Conservation (phyloP, 2,888 invertebrate species). For the Agonopterix arenella region DNA sequence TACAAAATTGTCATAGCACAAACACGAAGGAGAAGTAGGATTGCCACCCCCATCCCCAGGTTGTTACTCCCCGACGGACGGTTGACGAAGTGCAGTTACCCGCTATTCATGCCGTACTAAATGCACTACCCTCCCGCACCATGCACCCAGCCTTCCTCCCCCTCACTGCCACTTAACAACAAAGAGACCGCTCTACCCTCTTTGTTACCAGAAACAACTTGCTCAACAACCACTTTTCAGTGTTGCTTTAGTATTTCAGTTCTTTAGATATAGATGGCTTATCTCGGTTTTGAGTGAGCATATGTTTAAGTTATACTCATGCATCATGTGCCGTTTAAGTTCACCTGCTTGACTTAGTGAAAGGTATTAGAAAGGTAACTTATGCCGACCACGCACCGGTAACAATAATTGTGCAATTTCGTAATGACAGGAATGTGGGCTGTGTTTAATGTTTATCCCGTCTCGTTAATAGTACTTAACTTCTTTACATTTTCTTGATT, state of each 20-base stretch:
- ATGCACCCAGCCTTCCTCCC: slow-evolving; percentile 13
- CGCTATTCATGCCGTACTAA: slow-evolving; percentile 68
- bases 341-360: no score
- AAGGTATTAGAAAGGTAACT: no score
- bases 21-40: slow-evolving; percentile 19
- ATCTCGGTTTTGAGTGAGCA: background rate
- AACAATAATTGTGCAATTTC: no score
- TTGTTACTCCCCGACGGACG: slow-evolving; percentile 67
- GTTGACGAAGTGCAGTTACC: slow-evolving; percentile 73
- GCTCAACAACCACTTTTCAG: slow-evolving; percentile 57
- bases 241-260: slow-evolving; percentile 40
- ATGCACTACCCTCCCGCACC: slow-evolving; percentile 44
- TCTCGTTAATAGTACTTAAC: no score
- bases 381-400: no score
- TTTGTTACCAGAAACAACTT: slow-evolving; percentile 72
- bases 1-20: no score
- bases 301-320: no score
- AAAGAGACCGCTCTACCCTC: slow-evolving; percentile 72
- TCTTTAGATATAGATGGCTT: slow-evolving; percentile 37
- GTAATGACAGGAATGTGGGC: no score
- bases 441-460: no score
- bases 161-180: slow-evolving; percentile 66
- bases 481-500: no score
- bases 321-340: no score
- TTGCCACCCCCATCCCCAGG: slow-evolving; percentile 39